Percentiles rank a stretch among this genome's conserved stretches.
Evolutionary conservation across 2,797 vertebrate species (phyloP).

Genomic region (Pelodytes ibericus): DNA sequence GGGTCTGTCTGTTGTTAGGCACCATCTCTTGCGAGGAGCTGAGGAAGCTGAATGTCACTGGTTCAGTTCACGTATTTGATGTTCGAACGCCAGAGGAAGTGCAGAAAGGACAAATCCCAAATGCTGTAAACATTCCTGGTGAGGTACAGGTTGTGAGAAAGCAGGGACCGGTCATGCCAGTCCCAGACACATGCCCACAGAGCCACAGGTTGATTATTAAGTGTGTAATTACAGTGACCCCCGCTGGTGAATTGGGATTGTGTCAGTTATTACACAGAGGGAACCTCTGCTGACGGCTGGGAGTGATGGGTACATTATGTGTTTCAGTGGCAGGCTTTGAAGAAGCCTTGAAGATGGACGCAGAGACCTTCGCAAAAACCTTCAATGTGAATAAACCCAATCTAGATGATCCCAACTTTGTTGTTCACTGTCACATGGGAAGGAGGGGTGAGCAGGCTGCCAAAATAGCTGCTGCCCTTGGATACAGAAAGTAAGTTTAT

Average conservation of each 20-base stretch:
- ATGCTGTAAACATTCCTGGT: slow-evolving; percentile 80
- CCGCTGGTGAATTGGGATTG: too few species aligned
- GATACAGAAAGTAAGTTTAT: slow-evolving; percentile 72
- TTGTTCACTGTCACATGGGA: slow-evolving; percentile 82
- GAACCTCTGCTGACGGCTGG: too few species aligned
- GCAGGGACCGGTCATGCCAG: not conserved
- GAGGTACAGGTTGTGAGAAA: too few species aligned
- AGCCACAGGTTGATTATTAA: too few species aligned
- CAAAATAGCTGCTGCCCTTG: slow-evolving; percentile 67
- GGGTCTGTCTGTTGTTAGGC: too few species aligned
- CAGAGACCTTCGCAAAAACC: slow-evolving; percentile 72
- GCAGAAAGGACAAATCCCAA: slow-evolving; percentile 72
- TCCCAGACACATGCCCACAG: too few species aligned
- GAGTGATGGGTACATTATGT: not conserved
- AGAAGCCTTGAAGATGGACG: slow-evolving; percentile 70
- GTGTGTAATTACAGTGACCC: too few species aligned
- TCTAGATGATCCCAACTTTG: slow-evolving; percentile 66
- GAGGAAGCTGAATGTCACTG: slow-evolving; percentile 66
- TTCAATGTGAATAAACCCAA: slow-evolving; percentile 72
- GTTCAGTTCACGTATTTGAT: slow-evolving; percentile 69
- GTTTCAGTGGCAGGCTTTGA: slow-evolving; percentile 72
- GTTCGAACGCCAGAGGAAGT: slow-evolving; percentile 78
- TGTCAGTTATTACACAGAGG: too few species aligned
- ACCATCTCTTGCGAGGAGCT: slow-evolving; percentile 71
- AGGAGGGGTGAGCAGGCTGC: slow-evolving; percentile 71